These are phyloP conservation scores for Chrysomela aeneicollis DNA, from an alignment of 2,888 invertebrate genomes.

Conservation along the genomic window DNA sequence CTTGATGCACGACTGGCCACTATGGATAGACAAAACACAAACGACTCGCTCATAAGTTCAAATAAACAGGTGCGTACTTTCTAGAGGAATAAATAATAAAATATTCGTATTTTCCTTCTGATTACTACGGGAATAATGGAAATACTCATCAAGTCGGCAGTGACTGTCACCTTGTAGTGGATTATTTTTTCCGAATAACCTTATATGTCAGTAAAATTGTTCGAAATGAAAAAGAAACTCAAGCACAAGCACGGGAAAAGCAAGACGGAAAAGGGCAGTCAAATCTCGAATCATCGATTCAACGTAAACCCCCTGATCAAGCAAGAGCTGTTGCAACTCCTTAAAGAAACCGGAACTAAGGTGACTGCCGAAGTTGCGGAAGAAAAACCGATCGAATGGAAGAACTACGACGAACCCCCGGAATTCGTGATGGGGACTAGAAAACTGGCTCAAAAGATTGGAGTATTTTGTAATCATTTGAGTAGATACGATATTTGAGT, in stretches of 20 bases:
- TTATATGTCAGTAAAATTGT: constrained; percentile 14
- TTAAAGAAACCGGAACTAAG: constrained; percentile 32
- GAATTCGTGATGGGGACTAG: constrained; percentile 31
- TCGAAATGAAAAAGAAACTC: constrained; percentile 34
- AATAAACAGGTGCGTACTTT: too few species aligned
- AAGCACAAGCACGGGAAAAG: constrained; percentile 36
- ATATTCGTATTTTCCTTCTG: too few species aligned
- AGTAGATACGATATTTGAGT: constrained; percentile 26
- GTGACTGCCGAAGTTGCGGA: constrained; percentile 21
- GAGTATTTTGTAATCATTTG: constrained; percentile 27
- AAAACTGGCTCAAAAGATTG: constrained; percentile 32
- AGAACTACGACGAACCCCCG: constrained; percentile 35
- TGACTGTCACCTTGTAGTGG: too few species aligned
- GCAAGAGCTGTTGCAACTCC: constrained; percentile 38
- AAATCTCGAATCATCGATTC: constrained; percentile 32
- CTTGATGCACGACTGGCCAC: too few species aligned
- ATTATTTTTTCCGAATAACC: too few species aligned
- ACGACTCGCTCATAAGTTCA: too few species aligned
- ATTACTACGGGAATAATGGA: too few species aligned
- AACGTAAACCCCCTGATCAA: constrained; percentile 41
- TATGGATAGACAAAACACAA: too few species aligned
- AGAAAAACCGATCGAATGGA: constrained; percentile 31
- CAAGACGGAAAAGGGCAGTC: constrained; percentile 35
- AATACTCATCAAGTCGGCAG: too few species aligned
- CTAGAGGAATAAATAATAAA: too few species aligned